Evolutionary conservation across 2,888 invertebrate species (phyloP).

Genomic region (Himalopsyche anomala): DNA sequence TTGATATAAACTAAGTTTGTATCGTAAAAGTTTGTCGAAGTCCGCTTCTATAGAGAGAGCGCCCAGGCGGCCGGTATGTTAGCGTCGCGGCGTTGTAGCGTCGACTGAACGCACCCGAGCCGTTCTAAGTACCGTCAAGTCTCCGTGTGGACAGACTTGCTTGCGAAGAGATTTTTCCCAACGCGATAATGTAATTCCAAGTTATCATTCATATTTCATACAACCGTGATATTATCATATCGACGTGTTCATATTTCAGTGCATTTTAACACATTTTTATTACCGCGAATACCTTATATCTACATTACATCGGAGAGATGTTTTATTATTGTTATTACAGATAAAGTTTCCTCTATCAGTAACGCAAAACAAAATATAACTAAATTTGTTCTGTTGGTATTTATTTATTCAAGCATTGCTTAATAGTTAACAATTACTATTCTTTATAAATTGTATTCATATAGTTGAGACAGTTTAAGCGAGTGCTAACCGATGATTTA

Average conservation of each 20-base stretch:
- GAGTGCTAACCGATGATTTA: too few relatives aligned
- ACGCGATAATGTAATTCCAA: not conserved
- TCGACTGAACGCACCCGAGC: not conserved
- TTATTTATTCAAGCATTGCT: too few relatives aligned
- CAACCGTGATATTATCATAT: not conserved
- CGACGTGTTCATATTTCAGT: too few relatives aligned
- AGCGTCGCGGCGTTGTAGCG: slow-evolving; percentile 8
- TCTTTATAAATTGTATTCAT: too few relatives aligned
- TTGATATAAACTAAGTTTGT: not conserved
- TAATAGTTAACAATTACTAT: too few relatives aligned
- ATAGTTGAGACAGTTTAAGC: too few relatives aligned
- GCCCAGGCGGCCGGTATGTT: not conserved
- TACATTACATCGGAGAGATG: not conserved
- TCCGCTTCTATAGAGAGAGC: not conserved
- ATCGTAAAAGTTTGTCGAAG: slow-evolving; percentile 24
- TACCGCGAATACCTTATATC: not conserved
- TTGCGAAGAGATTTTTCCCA: not conserved
- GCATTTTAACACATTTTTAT: too few relatives aligned
- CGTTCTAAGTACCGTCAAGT: not conserved
- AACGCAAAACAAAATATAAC: too few relatives aligned
- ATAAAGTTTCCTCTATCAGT: too few relatives aligned
- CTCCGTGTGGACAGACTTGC: too few relatives aligned
- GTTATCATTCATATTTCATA: not conserved
- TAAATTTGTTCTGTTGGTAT: too few relatives aligned
- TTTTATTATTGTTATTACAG: too few relatives aligned